phyloP scores from a whole-genome alignment of 1,140 invertebrate genomes.

The Drosophila virilis region DNA sequence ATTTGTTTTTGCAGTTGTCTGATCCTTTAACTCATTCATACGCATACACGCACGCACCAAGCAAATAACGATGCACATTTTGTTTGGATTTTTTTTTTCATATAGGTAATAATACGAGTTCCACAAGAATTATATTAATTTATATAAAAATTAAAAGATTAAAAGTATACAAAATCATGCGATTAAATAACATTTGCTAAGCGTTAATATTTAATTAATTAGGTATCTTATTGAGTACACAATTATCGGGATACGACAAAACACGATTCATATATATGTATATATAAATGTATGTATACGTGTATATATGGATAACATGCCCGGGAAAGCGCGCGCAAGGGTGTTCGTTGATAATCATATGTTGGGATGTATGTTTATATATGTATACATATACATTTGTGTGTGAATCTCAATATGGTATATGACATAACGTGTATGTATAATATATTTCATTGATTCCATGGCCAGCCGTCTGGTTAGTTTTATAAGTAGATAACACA shows the following conservation, averaged over 20 bases:
- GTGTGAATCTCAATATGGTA: neutral
- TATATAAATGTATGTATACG: neutral
- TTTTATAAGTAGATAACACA: too few species aligned
- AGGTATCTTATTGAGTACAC: slow-evolving; percentile 48
- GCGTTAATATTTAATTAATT: slow-evolving; percentile 28
- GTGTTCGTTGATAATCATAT: neutral
- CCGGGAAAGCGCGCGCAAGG: neutral
- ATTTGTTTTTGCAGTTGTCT: neutral
- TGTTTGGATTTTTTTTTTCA: slow-evolving; percentile 9
- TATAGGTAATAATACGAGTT: slow-evolving; percentile 53
- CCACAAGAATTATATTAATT: slow-evolving; percentile 50
- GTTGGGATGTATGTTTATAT: neutral
- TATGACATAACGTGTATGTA: neutral
- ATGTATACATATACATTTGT: neutral
- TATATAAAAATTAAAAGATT: slow-evolving; percentile 49
- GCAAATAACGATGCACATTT: slow-evolving; percentile 46
- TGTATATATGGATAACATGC: neutral
- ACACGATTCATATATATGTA: slow-evolving; percentile 7
- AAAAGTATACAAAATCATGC: slow-evolving; percentile 58
- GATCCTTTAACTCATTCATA: slow-evolving; percentile 18
- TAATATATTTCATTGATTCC: neutral
- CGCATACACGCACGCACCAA: slow-evolving; percentile 18
- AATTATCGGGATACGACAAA: slow-evolving; percentile 49
- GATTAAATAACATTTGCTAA: slow-evolving; percentile 57
- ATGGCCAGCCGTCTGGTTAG: neutral